phyloP scores from a whole-genome alignment of 2,797 vertebrate species.

The Numenius phaeopus region DNA sequence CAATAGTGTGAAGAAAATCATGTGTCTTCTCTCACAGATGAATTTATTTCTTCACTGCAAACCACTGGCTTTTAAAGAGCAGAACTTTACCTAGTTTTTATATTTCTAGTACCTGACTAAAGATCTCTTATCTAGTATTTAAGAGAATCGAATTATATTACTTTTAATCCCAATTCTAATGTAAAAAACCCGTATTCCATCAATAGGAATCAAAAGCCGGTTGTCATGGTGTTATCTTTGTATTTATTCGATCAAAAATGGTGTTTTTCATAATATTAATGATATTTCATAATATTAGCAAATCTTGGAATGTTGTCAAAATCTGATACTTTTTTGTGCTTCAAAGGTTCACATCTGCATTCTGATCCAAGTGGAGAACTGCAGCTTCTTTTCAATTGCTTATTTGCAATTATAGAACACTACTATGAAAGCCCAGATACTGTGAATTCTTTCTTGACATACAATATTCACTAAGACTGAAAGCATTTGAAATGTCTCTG shows the following conservation, averaged over 20 bases:
- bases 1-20: not conserved
- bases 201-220: not conserved
- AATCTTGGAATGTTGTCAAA: not conserved
- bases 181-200: not conserved
- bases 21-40: not conserved
- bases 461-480: not conserved
- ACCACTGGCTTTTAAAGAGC: not conserved
- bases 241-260: not conserved
- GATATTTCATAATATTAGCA: not conserved
- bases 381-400: not conserved
- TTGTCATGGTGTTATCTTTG: not conserved
- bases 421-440: not conserved
- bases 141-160: not conserved
- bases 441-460: not conserved
- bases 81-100: fast-evolving
- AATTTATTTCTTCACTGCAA: not conserved
- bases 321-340: not conserved
- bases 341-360: not conserved
- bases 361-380: not conserved
- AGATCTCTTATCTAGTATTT: not conserved
- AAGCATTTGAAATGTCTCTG: slow-evolving; percentile 20
- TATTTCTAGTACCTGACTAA: not conserved
- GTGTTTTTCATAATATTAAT: not conserved
- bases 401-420: not conserved
- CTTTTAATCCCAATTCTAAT: not conserved